Conservation (phyloP, 2,888 invertebrate species). For the Tetanocera ferruginea region DNA sequence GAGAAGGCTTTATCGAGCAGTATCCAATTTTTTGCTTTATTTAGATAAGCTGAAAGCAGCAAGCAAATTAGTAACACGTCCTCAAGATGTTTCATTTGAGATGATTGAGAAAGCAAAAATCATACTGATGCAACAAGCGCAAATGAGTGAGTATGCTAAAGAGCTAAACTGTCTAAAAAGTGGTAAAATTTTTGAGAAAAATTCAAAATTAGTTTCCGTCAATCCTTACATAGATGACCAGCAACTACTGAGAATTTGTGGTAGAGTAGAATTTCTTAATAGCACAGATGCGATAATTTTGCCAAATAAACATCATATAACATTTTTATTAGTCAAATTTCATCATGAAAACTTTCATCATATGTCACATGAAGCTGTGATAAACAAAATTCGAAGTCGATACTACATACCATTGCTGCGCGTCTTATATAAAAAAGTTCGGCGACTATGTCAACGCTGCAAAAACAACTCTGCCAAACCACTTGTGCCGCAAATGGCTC, state of each 20-base stretch:
- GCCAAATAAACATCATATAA: too few species aligned
- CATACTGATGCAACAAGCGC: constrained; percentile 24
- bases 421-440: too few species aligned
- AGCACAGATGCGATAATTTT: constrained; percentile 40
- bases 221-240: constrained; percentile 39
- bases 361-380: too few species aligned
- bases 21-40: constrained; percentile 37
- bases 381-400: too few species aligned
- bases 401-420: too few species aligned
- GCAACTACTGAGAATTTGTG: constrained; percentile 33
- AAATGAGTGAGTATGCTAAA: constrained; percentile 37
- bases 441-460: too few species aligned
- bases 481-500: too few species aligned
- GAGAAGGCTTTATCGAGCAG: constrained; percentile 39
- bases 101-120: constrained; percentile 27
- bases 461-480: too few species aligned
- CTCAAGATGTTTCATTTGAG: too few species aligned
- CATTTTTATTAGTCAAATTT: too few species aligned
- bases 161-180: constrained; percentile 37
- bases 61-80: too few species aligned
- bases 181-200: constrained; percentile 31
- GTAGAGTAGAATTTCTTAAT: constrained; percentile 39
- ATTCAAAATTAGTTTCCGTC: constrained; percentile 38
- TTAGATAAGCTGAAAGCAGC: constrained; percentile 25
- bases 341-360: too few species aligned